A percentile compares a stretch with the other conserved stretches of the same genome.
Conservation (phyloP, 2,113 vertebrate species). For the Ascaphus truei region DNA sequence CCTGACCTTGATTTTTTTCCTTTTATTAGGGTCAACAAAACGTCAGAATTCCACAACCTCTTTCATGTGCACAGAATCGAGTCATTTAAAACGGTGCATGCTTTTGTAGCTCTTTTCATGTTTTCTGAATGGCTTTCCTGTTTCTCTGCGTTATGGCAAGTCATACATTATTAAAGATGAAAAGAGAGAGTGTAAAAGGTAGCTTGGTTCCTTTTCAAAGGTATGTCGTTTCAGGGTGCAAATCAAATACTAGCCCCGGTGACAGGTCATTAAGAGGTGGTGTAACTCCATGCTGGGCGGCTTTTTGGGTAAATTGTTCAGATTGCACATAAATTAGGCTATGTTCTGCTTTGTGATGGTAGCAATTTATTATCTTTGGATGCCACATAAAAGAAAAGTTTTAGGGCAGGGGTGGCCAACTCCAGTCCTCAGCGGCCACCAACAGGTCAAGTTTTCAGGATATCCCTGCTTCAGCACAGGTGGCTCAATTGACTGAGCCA, state of each 20-base stretch:
- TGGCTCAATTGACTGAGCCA: no score
- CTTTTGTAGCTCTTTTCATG: slow-evolving; percentile 1
- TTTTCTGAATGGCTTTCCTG: not conserved
- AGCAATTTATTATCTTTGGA: not conserved
- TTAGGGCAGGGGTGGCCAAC: no score
- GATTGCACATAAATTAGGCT: not conserved
- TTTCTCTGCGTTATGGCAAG: slow-evolving; percentile 9
- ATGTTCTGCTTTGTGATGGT: not conserved
- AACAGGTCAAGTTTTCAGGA: no score
- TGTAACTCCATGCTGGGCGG: not conserved
- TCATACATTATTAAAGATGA: not conserved
- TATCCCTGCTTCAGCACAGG: not conserved
- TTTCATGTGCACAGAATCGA: slow-evolving; percentile 5
- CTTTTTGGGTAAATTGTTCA: not conserved
- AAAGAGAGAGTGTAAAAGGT: not conserved
- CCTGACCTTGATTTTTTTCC: not conserved
- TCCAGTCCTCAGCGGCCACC: no score
- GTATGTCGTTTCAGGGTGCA: not conserved
- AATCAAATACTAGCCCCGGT: not conserved
- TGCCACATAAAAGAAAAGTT: no score
- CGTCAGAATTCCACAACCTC: not conserved
- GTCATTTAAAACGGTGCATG: slow-evolving; percentile 12
- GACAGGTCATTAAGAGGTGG: not conserved
- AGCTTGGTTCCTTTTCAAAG: not conserved
- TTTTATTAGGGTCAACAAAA: not conserved